Percentiles rank a stretch among this genome's conserved stretches.
Conservation (phyloP, 2,797 vertebrate genomes). For the Lophius americanus region DNA sequence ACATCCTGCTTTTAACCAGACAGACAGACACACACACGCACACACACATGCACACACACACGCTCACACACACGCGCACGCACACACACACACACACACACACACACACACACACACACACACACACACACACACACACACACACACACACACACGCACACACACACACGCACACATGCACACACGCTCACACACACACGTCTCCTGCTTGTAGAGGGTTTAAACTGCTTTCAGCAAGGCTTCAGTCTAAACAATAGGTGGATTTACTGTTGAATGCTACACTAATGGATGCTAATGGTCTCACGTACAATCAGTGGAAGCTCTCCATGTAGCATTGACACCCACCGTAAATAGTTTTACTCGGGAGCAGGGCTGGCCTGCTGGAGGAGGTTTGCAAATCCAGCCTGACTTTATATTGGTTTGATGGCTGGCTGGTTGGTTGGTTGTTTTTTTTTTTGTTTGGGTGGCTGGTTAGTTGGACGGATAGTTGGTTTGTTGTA, state of each 20-base stretch:
- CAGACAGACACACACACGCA: slow-evolving; percentile 23
- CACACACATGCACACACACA: slow-evolving; percentile 15
- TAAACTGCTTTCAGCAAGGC: slow-evolving; percentile 31
- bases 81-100: slow-evolving; percentile 19
- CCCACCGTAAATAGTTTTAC: background rate
- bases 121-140: slow-evolving; percentile 24
- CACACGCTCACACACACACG: background rate
- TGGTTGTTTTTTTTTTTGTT: no score
- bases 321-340: background rate
- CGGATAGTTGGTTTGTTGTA: no score
- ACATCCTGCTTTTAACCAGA: slow-evolving; percentile 57
- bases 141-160: background rate
- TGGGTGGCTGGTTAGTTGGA: no score
- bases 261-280: slow-evolving; percentile 1
- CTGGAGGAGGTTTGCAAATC: no score
- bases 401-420: no score
- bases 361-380: no score
- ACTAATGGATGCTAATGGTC: slow-evolving; percentile 43
- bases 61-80: background rate
- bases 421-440: no score
- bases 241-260: slow-evolving; percentile 50
- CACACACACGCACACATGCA: background rate
- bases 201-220: background rate
- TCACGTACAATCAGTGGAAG: slow-evolving; percentile 13
- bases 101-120: slow-evolving; percentile 17